Base-by-base conservation (phyloP, 2,888 invertebrate genomes). In the Microplitis deprimator region DNA sequence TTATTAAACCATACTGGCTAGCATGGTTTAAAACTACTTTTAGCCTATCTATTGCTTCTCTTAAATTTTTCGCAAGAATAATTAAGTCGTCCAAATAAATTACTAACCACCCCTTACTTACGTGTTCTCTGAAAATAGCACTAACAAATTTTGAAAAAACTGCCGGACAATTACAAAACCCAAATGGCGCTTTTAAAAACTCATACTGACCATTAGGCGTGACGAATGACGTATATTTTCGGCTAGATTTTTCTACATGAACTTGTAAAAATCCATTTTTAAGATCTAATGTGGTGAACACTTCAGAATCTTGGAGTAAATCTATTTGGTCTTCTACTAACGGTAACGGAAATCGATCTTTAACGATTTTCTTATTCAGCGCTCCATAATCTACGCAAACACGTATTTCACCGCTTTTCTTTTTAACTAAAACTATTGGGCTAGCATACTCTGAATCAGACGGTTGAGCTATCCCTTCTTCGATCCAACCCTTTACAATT, bases 341-440 rank as follows among this genome's bases (percentile, higher is more conserved):
- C 20, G 81, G 80, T 60, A 80, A 70, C 7, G 81, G 80, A 67
- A 79, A 80, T 6, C 80, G 76, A 65, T 83, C 82, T 77, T 82
- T 84, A 6, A 83, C 69, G 0, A 87, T 83, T 78, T 85, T 84
- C 61, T 79, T 78, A 78, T 90, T 90, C 0, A 90, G 65, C 29
- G 79, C 75, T 13, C 90, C 74, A 74, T 86, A 91, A 77, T 90
- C 89, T 0, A 90, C 84, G 77, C 89, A 90, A 6, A 84, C 61
- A 17, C 84, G 75, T 2, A 75, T 67, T 8, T 76, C 61, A 13
- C 82, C 82, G 8, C 81, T 79, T 76, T 84, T 85, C 73, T 84
- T 67, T 16, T 79, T 82, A 1, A 84, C 82, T 13, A 87, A 65
- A 4, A 84, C 81, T 0, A 85, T 77, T 2, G 83, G 80, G 62